These are phyloP conservation scores for Temnothorax nylanderi DNA, from an alignment of 1,140 invertebrate genomes.

Conservation along the genomic window DNA sequence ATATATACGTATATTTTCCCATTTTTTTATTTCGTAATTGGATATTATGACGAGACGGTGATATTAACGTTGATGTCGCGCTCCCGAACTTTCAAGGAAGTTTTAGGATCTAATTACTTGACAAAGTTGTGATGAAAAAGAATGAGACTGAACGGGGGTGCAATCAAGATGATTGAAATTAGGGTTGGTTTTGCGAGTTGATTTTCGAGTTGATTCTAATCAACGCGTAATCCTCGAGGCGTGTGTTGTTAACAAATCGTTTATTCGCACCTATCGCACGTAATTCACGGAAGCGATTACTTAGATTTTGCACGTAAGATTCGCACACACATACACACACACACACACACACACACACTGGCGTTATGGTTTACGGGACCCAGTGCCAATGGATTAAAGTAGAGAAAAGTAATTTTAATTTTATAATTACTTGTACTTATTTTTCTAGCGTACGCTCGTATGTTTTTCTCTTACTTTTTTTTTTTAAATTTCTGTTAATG, in stretches of 20 bases:
- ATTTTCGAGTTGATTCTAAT: constrained; percentile 28
- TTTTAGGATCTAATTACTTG: constrained; percentile 51
- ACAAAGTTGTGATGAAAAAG: constrained; percentile 47
- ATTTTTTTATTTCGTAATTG: constrained; percentile 26
- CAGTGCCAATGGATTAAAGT: constrained; percentile 49
- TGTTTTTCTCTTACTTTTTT: not conserved
- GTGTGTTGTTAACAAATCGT: not conserved
- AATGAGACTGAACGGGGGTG: constrained; percentile 57
- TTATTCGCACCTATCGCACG: constrained; percentile 21
- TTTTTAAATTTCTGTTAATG: not conserved
- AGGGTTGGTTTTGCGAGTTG: constrained; percentile 10
- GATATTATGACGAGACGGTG: constrained; percentile 32
- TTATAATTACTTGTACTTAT: constrained; percentile 51
- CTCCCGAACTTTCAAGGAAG: constrained; percentile 28
- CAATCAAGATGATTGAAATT: constrained; percentile 43
- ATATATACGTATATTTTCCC: not conserved
- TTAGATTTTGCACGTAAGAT: constrained; percentile 39
- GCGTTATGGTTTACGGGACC: constrained; percentile 48
- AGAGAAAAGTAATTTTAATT: constrained; percentile 29
- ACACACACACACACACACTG: not conserved
- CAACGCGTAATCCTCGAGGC: constrained; percentile 23
- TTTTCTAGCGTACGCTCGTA: constrained; percentile 18
- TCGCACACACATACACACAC: not conserved
- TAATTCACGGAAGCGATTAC: constrained; percentile 28
- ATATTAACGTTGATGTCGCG: constrained; percentile 45